A percentile compares a stretch with the other conserved stretches of the same genome.
phyloP scores from a whole-genome alignment of 1,140 invertebrate genomes.

The Epicauta chinensis region DNA sequence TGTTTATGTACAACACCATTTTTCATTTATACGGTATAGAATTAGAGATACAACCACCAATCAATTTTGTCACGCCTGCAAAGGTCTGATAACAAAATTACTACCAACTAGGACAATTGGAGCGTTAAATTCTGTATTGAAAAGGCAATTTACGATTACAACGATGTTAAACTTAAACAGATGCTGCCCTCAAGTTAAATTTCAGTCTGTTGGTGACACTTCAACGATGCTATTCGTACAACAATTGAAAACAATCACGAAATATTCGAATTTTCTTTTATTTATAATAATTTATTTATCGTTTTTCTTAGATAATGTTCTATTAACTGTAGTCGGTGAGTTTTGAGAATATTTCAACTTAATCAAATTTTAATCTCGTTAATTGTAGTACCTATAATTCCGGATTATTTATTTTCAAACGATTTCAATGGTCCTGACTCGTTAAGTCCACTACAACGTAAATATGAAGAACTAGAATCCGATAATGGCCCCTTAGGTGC shows the following conservation, averaged over 20 bases:
- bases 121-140: conserved; percentile 37
- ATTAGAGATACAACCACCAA: too few relatives aligned
- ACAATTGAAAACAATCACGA: conserved; percentile 11
- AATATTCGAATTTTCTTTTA: conserved; percentile 41
- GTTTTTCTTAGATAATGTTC: conserved; percentile 67
- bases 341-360: conserved; percentile 19
- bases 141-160: conserved; percentile 1
- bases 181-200: conserved; percentile 16
- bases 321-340: conserved; percentile 74
- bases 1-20: too few relatives aligned
- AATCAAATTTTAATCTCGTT: conserved; percentile 6
- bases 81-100: conserved; percentile 22
- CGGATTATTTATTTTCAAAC: conserved; percentile 66
- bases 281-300: conserved; percentile 60
- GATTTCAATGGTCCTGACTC: conserved; percentile 39
- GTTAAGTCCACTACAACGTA: conserved; percentile 38
- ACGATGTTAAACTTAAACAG: conserved; percentile 26
- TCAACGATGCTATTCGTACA: conserved; percentile 13
- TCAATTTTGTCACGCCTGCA: not conserved
- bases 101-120: conserved; percentile 15
- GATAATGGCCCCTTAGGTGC: conserved; percentile 75
- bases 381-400: conserved; percentile 75
- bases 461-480: conserved; percentile 42
- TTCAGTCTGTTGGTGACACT: conserved; percentile 2
- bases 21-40: too few relatives aligned